Percentiles rank a stretch among this genome's conserved stretches.
Evolutionary conservation across 2,888 invertebrate species (phyloP).

Genomic region (Balanococcus diminutus): DNA sequence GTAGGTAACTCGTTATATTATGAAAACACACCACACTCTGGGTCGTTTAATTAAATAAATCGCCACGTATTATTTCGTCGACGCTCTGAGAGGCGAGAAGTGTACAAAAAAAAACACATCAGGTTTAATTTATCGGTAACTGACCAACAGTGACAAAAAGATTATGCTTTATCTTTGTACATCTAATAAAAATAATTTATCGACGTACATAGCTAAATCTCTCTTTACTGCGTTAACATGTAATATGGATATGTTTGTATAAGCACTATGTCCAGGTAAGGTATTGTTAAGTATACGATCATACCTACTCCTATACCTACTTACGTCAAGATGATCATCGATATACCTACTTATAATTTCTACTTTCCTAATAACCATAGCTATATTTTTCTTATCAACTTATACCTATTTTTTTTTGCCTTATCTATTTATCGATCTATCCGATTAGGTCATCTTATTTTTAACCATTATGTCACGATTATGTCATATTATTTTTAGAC

Average conservation of each 20-base stretch:
- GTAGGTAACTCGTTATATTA: background rate
- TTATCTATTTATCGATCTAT: no score
- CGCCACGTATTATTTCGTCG: background rate
- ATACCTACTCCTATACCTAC: no score
- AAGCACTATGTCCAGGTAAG: no score
- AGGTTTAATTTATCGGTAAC: conserved; percentile 6
- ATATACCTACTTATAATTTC: no score
- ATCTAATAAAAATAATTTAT: conserved; percentile 41
- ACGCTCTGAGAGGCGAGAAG: background rate
- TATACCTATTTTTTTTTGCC: no score
- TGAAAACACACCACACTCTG: background rate
- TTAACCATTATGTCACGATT: no score
- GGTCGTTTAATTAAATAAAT: conserved; percentile 27
- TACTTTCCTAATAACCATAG: no score
- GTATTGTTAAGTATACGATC: no score
- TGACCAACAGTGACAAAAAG: conserved; percentile 16
- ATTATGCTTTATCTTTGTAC: conserved; percentile 25
- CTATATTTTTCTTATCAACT: no score
- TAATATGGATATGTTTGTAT: background rate
- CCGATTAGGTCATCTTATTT: no score
- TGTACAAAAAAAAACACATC: background rate
- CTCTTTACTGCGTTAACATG: background rate
- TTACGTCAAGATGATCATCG: no score
- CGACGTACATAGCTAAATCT: conserved; percentile 22
- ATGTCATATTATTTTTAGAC: no score